A percentile compares a stretch with the other conserved stretches of the same genome.
These are phyloP conservation scores for Spisula subtruncata DNA, from an alignment of 2,888 invertebrate genomes.

Conservation along the genomic window DNA sequence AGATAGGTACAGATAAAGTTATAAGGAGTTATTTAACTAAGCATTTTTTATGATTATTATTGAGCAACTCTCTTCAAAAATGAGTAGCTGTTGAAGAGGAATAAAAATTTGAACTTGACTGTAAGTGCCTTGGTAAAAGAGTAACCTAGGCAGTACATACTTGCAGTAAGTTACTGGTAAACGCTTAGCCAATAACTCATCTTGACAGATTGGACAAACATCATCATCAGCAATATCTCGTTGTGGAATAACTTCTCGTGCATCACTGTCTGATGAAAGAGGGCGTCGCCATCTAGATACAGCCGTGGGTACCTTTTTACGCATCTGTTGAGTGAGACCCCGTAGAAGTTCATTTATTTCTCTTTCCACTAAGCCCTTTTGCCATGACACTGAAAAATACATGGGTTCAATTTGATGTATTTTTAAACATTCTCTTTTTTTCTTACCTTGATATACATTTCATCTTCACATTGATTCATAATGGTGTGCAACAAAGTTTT, in stretches of 20 bases:
- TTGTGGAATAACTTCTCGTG: conserved; percentile 80
- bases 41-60: too few species aligned
- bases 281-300: conserved; percentile 68
- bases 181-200: conserved; percentile 85
- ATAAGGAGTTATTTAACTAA: too few species aligned
- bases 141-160: conserved; percentile 82
- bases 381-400: conserved; percentile 86
- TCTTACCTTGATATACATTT: too few species aligned
- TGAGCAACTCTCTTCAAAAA: too few species aligned
- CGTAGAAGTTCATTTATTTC: conserved; percentile 86
- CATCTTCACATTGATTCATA: too few species aligned
- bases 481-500: too few species aligned
- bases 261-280: conserved; percentile 74
- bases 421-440: too few species aligned
- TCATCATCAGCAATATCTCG: conserved; percentile 86
- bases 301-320: conserved; percentile 67
- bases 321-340: conserved; percentile 76
- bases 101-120: too few species aligned
- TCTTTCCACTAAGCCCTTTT: conserved; percentile 87
- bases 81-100: too few species aligned
- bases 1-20: too few species aligned
- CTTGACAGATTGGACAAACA: conserved; percentile 88
- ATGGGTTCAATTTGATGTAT: too few species aligned
- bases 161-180: conserved; percentile 87
- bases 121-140: too few species aligned